Evolutionary conservation across 2,888 invertebrate genomes (phyloP).

Genomic region (Acronicta leporina): DNA sequence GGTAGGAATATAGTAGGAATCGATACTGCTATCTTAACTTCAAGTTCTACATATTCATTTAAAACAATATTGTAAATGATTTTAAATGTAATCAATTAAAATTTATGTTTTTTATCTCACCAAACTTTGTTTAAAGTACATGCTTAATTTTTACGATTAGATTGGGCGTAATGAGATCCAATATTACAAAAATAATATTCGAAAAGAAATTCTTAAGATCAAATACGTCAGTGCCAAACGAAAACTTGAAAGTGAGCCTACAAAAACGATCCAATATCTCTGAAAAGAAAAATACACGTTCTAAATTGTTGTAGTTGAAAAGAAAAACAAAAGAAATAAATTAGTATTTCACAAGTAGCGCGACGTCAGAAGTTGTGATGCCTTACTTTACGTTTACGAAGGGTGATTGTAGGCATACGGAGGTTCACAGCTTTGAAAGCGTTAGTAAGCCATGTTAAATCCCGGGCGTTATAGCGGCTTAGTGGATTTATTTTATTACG

Average conservation of each 20-base stretch:
- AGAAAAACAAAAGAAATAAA: conserved; percentile 48
- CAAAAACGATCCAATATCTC: conserved; percentile 11
- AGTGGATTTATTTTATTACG: conserved; percentile 84
- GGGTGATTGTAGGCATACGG: conserved; percentile 63
- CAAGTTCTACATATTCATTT: conserved; percentile 4
- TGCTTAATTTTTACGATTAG: conserved; percentile 15
- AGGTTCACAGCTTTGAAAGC: conserved; percentile 74
- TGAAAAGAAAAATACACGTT: conserved; percentile 24
- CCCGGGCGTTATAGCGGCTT: conserved; percentile 74
- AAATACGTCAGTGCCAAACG: conserved; percentile 1
- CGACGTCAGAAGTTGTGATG: conserved; percentile 48
- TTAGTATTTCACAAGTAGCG: conserved; percentile 39
- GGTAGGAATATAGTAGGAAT: conserved; percentile 3
- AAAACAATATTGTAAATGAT: conserved; percentile 1
- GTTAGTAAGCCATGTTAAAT: conserved; percentile 77
- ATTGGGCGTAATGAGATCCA: not conserved
- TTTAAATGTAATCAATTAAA: conserved; percentile 14
- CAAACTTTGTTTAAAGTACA: not conserved
- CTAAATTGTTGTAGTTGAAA: conserved; percentile 18
- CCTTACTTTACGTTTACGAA: conserved; percentile 44
- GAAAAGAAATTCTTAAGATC: conserved; percentile 2
- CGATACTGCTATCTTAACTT: not conserved
- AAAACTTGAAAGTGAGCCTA: not conserved
- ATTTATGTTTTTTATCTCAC: conserved; percentile 18
- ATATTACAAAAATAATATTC: conserved; percentile 2